Conservation (phyloP, 2,888 invertebrate genomes). For the Eledona agricola region DNA sequence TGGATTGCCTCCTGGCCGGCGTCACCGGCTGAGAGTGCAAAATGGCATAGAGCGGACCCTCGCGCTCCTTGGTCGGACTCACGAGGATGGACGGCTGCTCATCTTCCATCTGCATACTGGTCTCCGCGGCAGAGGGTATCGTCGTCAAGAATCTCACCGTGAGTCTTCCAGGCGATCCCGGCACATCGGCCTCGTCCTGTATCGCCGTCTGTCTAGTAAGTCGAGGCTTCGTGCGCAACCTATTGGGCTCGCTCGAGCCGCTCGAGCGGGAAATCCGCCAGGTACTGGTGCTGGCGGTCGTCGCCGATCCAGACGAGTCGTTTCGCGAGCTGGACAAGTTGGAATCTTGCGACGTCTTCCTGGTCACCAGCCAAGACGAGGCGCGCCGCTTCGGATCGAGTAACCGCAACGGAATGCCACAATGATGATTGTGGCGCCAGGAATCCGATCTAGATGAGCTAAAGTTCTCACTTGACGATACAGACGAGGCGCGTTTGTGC, state of each 20-base stretch:
- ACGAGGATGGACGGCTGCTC: conserved; percentile 62
- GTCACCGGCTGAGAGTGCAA: conserved; percentile 55
- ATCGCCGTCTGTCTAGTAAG: conserved; percentile 83
- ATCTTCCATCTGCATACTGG: conserved; percentile 74
- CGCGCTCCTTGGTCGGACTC: conserved; percentile 57
- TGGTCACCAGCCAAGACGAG: conserved; percentile 88
- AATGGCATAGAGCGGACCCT: conserved; percentile 60
- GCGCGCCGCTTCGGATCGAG: conserved; percentile 82
- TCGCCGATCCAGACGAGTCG: conserved; percentile 89
- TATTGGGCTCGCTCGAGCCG: conserved; percentile 70
- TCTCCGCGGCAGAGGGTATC: conserved; percentile 78
- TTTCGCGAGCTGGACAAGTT: conserved; percentile 90
- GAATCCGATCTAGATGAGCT: conserved; percentile 89
- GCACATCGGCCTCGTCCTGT: conserved; percentile 76
- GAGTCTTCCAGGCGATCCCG: conserved; percentile 66
- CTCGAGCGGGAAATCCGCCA: conserved; percentile 89
- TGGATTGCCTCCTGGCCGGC: conserved; percentile 57
- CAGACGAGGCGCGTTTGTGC: conserved; percentile 81
- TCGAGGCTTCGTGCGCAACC: conserved; percentile 71
- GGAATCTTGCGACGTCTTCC: conserved; percentile 92
- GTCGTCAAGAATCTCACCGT: conserved; percentile 73
- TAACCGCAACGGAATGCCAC: conserved; percentile 78
- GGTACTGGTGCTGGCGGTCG: conserved; percentile 89
- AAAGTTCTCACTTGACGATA: conserved; percentile 89
- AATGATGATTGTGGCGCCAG: conserved; percentile 79